Evolutionary conservation across 2,797 vertebrate species (phyloP), one percentile per base, ranked within the genome.

Genomic region (Setipinna tenuifilis): DNA sequence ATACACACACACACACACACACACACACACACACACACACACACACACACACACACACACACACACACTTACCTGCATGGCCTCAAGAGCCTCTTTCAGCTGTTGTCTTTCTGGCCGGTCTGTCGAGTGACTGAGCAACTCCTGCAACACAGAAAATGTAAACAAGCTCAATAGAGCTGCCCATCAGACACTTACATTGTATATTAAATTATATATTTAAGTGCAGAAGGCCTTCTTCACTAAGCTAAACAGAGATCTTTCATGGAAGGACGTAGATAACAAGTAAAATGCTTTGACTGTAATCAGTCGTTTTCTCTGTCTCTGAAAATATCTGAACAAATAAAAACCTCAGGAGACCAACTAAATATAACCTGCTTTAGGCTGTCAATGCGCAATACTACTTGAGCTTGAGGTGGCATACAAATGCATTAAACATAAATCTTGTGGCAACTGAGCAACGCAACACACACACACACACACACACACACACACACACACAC

Each of bases 31-130:
- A 78, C 16, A 44, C 71, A 21, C 35, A 14, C 31, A 41, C 31
- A 44, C 71, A 78, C 31, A 44, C 71, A 78, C 35, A 44, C 31
- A 78, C 35, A 44, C 4, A 78, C 0, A 14, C 17, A 21, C 5
- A 59, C 17, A 19, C 17, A 21, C 58, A 19, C 86, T 35, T 88
- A 99, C 98, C 98, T 99, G 97, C 98, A 99, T 99, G 0, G 98
- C 98, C 87, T 98, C 98, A 91, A 99, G 92, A 0, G 98, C 97
- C 88, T 99, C 98, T 89, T 98, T 99, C 83, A 99, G 96, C 90
- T 98, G 98, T 62, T 97, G 96, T 86, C 96, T 96, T 92, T 99
- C 98, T 0, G 98, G 98, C 25, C 96, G 93, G 9, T 99, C 98
- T 0, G 95, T 88, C 0, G 98, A 98, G 84, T 99, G 98, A 93